Evolutionary conservation across 2,888 invertebrate species (phyloP), one percentile per base, ranked within the genome.

Genomic region (Arenicola marina): DNA sequence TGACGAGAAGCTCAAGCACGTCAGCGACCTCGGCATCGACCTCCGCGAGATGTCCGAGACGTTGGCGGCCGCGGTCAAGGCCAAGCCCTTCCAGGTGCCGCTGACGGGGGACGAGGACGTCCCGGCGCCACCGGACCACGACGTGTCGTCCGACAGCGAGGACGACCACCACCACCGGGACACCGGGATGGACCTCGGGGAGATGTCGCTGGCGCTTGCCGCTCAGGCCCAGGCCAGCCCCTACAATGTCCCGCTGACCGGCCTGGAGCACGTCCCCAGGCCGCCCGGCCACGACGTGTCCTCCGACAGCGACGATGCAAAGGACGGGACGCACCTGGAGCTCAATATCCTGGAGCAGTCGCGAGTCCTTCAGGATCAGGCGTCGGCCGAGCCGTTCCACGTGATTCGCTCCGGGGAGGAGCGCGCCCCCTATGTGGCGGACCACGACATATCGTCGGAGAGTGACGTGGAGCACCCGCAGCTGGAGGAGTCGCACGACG

Each of bases 161-260:
- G 38, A 38, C 18, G 38, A 38, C 18, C 11, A 38, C 38, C 11
- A 15, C 38, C 38, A 18, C 38, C 11, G 38, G 38, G 38, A n/a
- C n/a, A n/a, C n/a, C n/a, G n/a, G n/a, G n/a, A n/a, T n/a, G n/a
- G n/a, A n/a, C n/a, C n/a, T n/a, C n/a, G n/a, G n/a, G n/a, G n/a
- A n/a, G n/a, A n/a, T n/a, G n/a, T n/a, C n/a, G n/a, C n/a, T n/a
- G n/a, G n/a, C n/a, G n/a, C n/a, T n/a, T n/a, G n/a, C n/a, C n/a
- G n/a, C n/a, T n/a, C 24, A 61, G 21, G 61, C 56, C 24, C 32
- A 4, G 7, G 54, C 54, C 4, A 59, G 51, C 7, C 59, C 59
- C 4, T 59, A 32, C 29, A 4, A 4, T n/a, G 28, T 56, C 7
- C 59, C 59, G n/a, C 24, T 34, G 0, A 33, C 24, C 18, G 59